phyloP scores from a whole-genome alignment of 64 coral and sea anemone species.

The Platygyra sinensis region DNA sequence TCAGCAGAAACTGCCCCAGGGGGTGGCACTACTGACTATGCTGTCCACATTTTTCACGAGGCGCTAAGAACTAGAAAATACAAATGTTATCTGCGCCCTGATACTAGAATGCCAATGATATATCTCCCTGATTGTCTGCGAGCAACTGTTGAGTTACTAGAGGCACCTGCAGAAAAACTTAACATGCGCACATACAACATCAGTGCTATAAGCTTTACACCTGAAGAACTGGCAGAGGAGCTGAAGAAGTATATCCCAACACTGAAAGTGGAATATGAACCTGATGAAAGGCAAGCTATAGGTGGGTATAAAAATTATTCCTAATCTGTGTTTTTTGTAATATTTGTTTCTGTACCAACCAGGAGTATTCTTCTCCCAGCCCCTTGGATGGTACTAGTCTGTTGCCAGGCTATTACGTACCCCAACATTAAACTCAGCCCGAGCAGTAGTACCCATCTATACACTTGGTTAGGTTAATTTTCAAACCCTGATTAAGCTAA shows the following conservation, averaged over 20 bases:
- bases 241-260: slow-evolving; percentile 81
- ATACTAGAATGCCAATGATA: slow-evolving; percentile 97
- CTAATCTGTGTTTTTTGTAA: too few species aligned
- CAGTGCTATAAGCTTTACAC: slow-evolving; percentile 91
- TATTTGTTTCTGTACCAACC: too few species aligned
- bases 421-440: too few species aligned
- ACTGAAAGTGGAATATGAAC: slow-evolving; percentile 87
- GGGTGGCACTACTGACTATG: slow-evolving; percentile 98
- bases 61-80: slow-evolving; percentile 88
- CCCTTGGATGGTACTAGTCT: not conserved
- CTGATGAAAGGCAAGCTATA: slow-evolving; percentile 92
- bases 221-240: slow-evolving; percentile 76
- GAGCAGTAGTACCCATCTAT: too few species aligned
- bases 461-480: too few species aligned
- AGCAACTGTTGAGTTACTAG: slow-evolving; percentile 87
- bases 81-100: slow-evolving; percentile 82
- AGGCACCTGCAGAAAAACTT: slow-evolving; percentile 80
- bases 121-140: slow-evolving; percentile 92
- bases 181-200: slow-evolving; percentile 84
- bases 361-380: too few species aligned
- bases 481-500: too few species aligned
- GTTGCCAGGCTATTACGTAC: not conserved
- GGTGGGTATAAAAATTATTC: slow-evolving; percentile 78
- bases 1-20: slow-evolving; percentile 88
- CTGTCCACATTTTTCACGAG: slow-evolving; percentile 95